Evolutionary conservation across 2,888 invertebrate species (phyloP).

Genomic region (Leptodirus hochenwartii): DNA sequence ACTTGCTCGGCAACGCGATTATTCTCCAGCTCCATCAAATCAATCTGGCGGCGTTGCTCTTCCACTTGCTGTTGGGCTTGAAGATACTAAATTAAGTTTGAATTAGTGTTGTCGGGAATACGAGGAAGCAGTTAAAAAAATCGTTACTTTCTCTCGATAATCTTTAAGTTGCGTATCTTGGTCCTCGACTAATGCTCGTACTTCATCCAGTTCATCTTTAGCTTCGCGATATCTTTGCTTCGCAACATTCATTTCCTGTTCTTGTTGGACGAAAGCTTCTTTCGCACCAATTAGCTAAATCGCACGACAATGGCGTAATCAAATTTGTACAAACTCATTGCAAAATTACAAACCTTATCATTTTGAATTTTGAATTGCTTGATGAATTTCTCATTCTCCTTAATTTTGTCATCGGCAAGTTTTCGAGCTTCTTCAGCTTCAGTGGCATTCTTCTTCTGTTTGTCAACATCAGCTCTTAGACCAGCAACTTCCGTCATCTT

Average conservation of each 20-base stretch:
- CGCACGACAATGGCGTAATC: not conserved
- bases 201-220: constrained; percentile 41
- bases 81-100: constrained; percentile 27
- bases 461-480: constrained; percentile 32
- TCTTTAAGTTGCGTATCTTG: constrained; percentile 48
- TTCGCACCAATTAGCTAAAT: constrained; percentile 29
- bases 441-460: constrained; percentile 26
- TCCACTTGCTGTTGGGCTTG: constrained; percentile 52
- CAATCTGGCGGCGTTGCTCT: constrained; percentile 48
- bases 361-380: constrained; percentile 21
- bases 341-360: too few species aligned
- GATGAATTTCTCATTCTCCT: constrained; percentile 35
- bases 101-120: too few species aligned
- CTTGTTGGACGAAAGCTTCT: constrained; percentile 44
- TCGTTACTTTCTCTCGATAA: constrained; percentile 42
- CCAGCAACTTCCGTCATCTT: constrained; percentile 47
- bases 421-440: constrained; percentile 30
- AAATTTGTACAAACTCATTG: constrained; percentile 1
- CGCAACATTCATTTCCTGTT: constrained; percentile 32
- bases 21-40: constrained; percentile 54
- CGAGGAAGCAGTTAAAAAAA: too few species aligned
- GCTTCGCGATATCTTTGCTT: constrained; percentile 35
- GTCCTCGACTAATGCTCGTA: constrained; percentile 39
- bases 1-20: constrained; percentile 52
- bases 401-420: constrained; percentile 37